Percentiles rank a stretch among this genome's conserved stretches.
These are phyloP conservation scores for Bellardia bayeri DNA, from an alignment of 2,888 invertebrate genomes.

Conservation along the genomic window DNA sequence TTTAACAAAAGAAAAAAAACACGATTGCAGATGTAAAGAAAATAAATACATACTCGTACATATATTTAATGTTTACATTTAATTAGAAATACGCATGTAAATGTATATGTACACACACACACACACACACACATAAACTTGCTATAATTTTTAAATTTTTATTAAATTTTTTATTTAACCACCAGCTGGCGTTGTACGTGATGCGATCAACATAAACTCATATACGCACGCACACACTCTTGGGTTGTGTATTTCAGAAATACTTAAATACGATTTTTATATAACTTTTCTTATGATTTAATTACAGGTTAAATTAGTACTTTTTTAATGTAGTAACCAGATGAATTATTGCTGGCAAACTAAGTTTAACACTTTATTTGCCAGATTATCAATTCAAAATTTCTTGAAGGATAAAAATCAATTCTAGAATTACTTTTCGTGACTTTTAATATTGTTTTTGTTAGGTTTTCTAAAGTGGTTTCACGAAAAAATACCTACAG, in stretches of 20 bases:
- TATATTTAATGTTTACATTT: background rate
- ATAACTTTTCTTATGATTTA: background rate
- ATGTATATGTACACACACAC: background rate
- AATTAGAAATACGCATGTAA: background rate
- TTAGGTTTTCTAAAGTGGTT: no score
- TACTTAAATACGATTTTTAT: background rate
- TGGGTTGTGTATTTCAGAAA: background rate
- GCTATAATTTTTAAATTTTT: conserved; percentile 14
- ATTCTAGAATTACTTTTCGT: no score
- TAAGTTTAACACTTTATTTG: background rate
- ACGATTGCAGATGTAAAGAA: background rate
- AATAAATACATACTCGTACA: background rate
- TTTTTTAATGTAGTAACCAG: background rate
- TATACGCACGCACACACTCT: background rate
- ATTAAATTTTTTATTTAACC: conserved; percentile 35
- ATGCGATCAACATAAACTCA: conserved; percentile 11
- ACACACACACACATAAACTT: background rate
- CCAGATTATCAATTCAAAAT: background rate
- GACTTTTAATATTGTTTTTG: no score
- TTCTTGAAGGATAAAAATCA: no score
- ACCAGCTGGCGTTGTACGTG: conserved; percentile 17
- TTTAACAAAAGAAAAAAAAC: background rate
- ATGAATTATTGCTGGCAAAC: background rate
- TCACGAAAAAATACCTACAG: background rate
- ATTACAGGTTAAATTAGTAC: background rate